phyloP scores from a whole-genome alignment of 2,797 vertebrate species.

The Anas bahamensis region DNA sequence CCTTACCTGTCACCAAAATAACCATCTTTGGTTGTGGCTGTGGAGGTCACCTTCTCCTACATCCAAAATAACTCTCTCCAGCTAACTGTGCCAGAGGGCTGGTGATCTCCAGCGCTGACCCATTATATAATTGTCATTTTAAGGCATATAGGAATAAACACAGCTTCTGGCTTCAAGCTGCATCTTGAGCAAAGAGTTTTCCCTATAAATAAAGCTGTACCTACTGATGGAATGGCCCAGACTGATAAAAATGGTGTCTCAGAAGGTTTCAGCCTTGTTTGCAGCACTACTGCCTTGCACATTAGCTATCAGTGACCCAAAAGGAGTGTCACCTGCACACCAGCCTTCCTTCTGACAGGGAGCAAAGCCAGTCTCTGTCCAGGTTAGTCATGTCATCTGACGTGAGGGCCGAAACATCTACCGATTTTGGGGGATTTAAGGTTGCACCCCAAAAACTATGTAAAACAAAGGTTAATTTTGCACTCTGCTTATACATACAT shows the following conservation, averaged over 20 bases:
- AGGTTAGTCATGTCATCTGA: not conserved
- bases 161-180: not conserved
- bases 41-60: not conserved
- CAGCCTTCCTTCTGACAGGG: not conserved
- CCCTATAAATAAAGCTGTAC: not conserved
- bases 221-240: not conserved
- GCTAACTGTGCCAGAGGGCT: not conserved
- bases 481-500: slow-evolving; percentile 71
- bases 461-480: not conserved
- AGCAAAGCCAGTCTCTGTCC: not conserved
- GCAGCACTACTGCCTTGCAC: not conserved
- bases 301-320: not conserved
- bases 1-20: not conserved
- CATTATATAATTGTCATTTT: not conserved
- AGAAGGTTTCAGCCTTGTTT: not conserved
- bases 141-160: not conserved
- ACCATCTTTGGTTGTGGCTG: not conserved
- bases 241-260: not conserved
- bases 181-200: not conserved
- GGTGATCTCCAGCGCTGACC: not conserved
- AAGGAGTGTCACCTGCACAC: not conserved
- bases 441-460: not conserved
- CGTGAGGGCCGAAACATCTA: not conserved
- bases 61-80: not conserved
- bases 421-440: not conserved